These are phyloP conservation scores for Rhagophthalmus giganteus DNA, from an alignment of 2,888 invertebrate species.

Conservation along the genomic window DNA sequence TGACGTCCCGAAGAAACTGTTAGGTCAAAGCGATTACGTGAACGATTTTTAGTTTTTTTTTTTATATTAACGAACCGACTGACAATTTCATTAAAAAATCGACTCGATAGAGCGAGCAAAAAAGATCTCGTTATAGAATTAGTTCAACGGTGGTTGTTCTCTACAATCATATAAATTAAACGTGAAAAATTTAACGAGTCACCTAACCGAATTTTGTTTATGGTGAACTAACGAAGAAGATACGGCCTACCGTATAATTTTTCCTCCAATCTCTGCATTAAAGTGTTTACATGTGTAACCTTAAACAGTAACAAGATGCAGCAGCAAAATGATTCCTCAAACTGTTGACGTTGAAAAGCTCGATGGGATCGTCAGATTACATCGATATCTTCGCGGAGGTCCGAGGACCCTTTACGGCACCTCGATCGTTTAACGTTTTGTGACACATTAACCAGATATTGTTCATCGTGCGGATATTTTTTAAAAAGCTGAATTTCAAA, in stretches of 20 bases:
- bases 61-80: slow-evolving; percentile 23
- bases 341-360: slow-evolving; percentile 29
- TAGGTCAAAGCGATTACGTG: slow-evolving; percentile 20
- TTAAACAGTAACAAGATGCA: slow-evolving; percentile 25
- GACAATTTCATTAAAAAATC: slow-evolving; percentile 19
- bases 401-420: slow-evolving; percentile 22
- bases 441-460: slow-evolving; percentile 30
- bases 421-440: slow-evolving; percentile 25
- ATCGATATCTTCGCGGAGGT: slow-evolving; percentile 35
- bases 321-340: slow-evolving; percentile 23
- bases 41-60: slow-evolving; percentile 25
- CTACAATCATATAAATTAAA: slow-evolving; percentile 27
- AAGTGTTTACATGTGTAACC: slow-evolving; percentile 26
- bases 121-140: slow-evolving; percentile 18
- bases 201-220: slow-evolving; percentile 21
- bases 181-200: slow-evolving; percentile 18
- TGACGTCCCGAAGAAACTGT: slow-evolving; percentile 26
- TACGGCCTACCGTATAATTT: slow-evolving; percentile 14
- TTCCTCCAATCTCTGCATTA: neutral
- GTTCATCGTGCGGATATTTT: slow-evolving; percentile 16
- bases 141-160: slow-evolving; percentile 21
- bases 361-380: slow-evolving; percentile 36
- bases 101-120: slow-evolving; percentile 15
- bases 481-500: slow-evolving; percentile 9
- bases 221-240: too few species aligned